These are phyloP conservation scores for Melanogrammus aeglefinus DNA, from an alignment of 2,797 vertebrate species.

Conservation along the genomic window DNA sequence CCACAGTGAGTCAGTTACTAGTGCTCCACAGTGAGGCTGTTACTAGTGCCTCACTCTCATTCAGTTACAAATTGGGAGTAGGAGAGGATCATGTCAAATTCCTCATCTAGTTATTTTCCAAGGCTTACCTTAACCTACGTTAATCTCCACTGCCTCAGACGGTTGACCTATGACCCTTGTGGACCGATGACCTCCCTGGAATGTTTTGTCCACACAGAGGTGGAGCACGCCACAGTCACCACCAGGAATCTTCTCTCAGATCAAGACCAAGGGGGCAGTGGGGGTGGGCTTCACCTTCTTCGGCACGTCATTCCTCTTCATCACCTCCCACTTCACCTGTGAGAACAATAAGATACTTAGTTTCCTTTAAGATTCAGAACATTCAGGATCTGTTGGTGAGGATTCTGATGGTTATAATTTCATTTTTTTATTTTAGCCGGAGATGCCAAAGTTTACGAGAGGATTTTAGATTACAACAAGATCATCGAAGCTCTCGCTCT, in stretches of 20 bases:
- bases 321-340: conserved; percentile 99
- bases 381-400: background rate
- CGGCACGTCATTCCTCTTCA: conserved; percentile 96
- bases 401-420: background rate
- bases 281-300: conserved; percentile 92
- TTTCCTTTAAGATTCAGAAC: background rate
- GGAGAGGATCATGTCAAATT: too few relatives aligned
- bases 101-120: too few relatives aligned
- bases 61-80: too few relatives aligned
- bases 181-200: background rate
- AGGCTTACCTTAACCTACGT: too few relatives aligned
- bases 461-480: conserved; percentile 92
- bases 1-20: too few relatives aligned
- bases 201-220: conserved; percentile 71
- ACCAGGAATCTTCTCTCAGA: conserved; percentile 97
- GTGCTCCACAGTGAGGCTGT: too few relatives aligned
- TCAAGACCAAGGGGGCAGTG: conserved; percentile 97
- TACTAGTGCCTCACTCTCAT: too few relatives aligned
- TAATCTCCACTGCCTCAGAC: background rate
- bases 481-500: conserved; percentile 89
- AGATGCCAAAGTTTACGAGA: conserved; percentile 89
- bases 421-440: conserved; percentile 79
- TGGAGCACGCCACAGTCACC: conserved; percentile 91
- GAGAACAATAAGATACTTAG: conserved; percentile 55
- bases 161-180: background rate